Percentiles rank a stretch among this genome's conserved stretches.
These are phyloP conservation scores for Podiceps cristatus DNA, from an alignment of 2,113 vertebrate species.

Conservation along the genomic window DNA sequence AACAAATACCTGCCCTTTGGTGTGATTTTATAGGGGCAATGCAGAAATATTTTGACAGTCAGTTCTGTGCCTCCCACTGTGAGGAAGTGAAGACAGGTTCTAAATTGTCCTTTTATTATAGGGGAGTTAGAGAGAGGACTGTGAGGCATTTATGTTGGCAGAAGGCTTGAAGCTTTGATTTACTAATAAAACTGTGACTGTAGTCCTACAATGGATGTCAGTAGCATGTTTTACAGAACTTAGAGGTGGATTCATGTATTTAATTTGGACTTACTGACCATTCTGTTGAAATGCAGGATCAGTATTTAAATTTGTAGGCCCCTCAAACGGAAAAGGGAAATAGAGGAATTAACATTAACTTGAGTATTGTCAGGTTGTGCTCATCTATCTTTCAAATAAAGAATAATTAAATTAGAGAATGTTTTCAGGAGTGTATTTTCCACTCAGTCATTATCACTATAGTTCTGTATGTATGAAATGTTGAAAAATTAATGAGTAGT, in stretches of 20 bases:
- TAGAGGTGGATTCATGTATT: neutral
- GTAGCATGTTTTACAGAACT: neutral
- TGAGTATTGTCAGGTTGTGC: neutral
- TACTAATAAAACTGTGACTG: neutral
- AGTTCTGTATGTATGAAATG: neutral
- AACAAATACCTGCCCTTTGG: neutral
- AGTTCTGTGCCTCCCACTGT: neutral
- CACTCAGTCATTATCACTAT: accelerated
- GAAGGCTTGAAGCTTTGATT: neutral
- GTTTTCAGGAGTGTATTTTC: neutral
- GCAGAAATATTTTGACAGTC: neutral
- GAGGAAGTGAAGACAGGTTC: neutral
- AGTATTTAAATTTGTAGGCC: neutral
- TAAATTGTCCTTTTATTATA: neutral
- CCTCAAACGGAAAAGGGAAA: neutral
- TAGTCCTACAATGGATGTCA: neutral
- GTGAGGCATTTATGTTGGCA: neutral
- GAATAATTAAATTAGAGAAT: neutral
- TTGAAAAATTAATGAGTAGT: neutral
- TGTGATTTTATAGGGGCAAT: neutral
- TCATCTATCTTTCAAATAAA: neutral
- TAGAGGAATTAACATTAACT: neutral
- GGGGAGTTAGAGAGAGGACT: neutral
- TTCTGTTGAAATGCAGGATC: neutral
- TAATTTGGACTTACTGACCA: neutral